Conservation (phyloP, 1,140 invertebrate species). For the Cotesia glomerata region DNA sequence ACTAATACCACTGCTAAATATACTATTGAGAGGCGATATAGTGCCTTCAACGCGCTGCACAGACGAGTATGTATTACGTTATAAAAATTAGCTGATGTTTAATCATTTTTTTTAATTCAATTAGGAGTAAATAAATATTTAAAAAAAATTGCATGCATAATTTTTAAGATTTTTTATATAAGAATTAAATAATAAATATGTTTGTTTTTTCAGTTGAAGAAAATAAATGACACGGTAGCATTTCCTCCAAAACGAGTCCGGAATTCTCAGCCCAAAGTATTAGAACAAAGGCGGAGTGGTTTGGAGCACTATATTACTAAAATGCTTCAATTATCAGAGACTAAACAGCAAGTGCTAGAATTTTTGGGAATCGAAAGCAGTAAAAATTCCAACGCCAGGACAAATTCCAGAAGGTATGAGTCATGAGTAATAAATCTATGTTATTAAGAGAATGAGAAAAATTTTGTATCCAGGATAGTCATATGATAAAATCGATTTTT, state of each 20-base stretch:
- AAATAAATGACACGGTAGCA: conserved; percentile 57
- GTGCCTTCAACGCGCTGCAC: conserved; percentile 69
- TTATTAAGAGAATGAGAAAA: too few species aligned
- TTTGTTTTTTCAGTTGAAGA: conserved; percentile 42
- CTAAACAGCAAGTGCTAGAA: conserved; percentile 60
- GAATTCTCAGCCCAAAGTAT: conserved; percentile 68
- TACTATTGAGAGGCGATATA: conserved; percentile 67
- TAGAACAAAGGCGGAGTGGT: conserved; percentile 67
- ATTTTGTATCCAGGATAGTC: too few species aligned
- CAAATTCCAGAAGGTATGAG: conserved; percentile 46
- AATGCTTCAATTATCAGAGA: conserved; percentile 58
- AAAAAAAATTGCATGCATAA: too few species aligned
- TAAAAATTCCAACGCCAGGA: conserved; percentile 21
- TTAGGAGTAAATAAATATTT: too few species aligned
- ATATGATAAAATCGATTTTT: too few species aligned
- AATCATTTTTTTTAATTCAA: background rate
- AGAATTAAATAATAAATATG: background rate
- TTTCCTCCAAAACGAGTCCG: conserved; percentile 72
- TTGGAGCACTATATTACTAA: conserved; percentile 69
- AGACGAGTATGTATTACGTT: conserved; percentile 58
- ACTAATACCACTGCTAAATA: conserved; percentile 55
- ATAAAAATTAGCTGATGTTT: too few species aligned
- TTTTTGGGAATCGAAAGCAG: conserved; percentile 56
- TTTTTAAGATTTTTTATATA: too few species aligned
- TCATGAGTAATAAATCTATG: background rate